Evolutionary conservation across 2,888 invertebrate genomes (phyloP).

Genomic region (Dryobota labecula): DNA sequence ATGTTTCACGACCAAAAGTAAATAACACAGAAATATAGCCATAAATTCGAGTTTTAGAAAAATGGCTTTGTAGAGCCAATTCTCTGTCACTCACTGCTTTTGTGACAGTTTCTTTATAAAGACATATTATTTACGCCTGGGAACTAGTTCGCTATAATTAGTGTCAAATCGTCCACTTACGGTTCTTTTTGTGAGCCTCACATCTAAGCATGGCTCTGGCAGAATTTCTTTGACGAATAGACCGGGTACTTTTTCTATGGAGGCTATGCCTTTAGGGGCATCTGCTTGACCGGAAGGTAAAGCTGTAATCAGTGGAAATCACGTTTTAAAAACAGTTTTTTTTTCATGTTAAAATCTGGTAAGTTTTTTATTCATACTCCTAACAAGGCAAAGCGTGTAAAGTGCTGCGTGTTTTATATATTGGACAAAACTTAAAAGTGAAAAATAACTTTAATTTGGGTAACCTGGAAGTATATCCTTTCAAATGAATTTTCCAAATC

Average conservation of each 20-base stretch:
- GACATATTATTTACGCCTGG: background rate
- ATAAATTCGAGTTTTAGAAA: background rate
- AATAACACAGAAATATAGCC: background rate
- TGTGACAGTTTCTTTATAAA: background rate
- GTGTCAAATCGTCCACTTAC: slow-evolving; percentile 73
- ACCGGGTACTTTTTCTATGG: slow-evolving; percentile 80
- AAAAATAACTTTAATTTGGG: no score
- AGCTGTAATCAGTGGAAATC: slow-evolving; percentile 35
- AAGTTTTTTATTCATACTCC: background rate
- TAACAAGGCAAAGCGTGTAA: background rate
- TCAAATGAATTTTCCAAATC: no score
- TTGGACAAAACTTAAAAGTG: no score
- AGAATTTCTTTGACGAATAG: slow-evolving; percentile 93
- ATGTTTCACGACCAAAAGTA: no score
- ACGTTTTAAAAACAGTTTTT: background rate
- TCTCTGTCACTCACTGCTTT: background rate
- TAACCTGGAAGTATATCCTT: no score
- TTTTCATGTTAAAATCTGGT: no score
- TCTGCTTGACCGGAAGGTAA: slow-evolving; percentile 68
- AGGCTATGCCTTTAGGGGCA: slow-evolving; percentile 67
- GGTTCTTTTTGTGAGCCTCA: slow-evolving; percentile 92
- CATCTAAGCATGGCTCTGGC: slow-evolving; percentile 92
- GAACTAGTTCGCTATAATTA: background rate
- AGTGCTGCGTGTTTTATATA: background rate
- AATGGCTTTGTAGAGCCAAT: background rate